Percentiles rank a stretch among this genome's conserved stretches.
These are phyloP conservation scores for Balaeniceps rex DNA, from an alignment of 2,113 vertebrate genomes.

Conservation along the genomic window DNA sequence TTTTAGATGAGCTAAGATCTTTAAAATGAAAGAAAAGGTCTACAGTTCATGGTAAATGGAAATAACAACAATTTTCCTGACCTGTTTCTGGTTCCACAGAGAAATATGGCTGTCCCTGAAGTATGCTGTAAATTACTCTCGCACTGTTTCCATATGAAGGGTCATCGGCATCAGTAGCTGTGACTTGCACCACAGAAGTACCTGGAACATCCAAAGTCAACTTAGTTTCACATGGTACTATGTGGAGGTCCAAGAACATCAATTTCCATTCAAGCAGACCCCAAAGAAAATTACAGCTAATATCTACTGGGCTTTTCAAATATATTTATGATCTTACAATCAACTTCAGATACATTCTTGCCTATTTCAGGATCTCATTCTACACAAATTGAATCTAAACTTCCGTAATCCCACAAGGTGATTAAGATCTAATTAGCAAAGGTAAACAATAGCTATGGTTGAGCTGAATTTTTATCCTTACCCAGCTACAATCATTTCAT, in stretches of 20 bases:
- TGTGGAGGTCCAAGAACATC: slow-evolving; percentile 16
- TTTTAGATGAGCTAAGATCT: not conserved
- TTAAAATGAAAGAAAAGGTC: not conserved
- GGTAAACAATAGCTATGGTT: not conserved
- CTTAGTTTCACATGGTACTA: slow-evolving; percentile 43
- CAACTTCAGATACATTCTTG: not conserved
- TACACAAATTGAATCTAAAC: not conserved
- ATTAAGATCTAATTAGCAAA: not conserved
- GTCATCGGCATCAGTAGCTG: slow-evolving; percentile 81
- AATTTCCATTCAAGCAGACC: not conserved
- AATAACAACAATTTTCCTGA: slow-evolving; percentile 25
- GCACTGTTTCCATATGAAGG: slow-evolving; percentile 84
- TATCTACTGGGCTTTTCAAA: not conserved
- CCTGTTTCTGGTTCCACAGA: slow-evolving; percentile 86
- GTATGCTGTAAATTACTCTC: slow-evolving; percentile 83
- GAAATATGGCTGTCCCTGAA: slow-evolving; percentile 84
- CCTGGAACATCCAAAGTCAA: slow-evolving; percentile 71
- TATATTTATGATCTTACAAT: not conserved
- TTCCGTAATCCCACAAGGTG: not conserved
- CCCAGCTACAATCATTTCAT: not conserved
- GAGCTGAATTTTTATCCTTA: not conserved
- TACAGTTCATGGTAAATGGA: not conserved
- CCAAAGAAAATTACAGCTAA: not conserved
- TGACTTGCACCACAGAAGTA: slow-evolving; percentile 84
- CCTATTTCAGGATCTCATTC: not conserved